Evolutionary conservation across 2,797 vertebrate genomes (phyloP).

Genomic region (Pseudocheirus occidentalis): DNA sequence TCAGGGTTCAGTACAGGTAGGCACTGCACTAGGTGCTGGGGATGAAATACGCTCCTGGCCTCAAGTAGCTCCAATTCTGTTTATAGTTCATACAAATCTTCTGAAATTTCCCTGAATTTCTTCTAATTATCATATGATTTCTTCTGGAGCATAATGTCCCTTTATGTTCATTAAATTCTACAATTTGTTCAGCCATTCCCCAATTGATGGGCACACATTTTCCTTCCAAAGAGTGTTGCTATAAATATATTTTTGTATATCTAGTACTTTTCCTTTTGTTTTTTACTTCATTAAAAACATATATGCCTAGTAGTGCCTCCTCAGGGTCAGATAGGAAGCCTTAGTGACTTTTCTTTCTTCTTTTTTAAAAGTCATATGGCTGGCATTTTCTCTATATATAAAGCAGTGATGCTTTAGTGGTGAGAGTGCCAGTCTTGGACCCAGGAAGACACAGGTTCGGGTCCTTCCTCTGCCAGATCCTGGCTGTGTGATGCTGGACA

Average conservation of each 20-base stretch:
- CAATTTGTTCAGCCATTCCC: neutral
- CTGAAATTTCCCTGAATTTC: neutral
- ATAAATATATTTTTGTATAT: neutral
- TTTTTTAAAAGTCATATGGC: neutral
- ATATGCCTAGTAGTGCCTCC: neutral
- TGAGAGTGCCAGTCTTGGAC: neutral
- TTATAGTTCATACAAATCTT: neutral
- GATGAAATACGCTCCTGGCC: too few relatives aligned
- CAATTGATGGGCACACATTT: neutral
- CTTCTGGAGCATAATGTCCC: neutral
- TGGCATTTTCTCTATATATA: neutral
- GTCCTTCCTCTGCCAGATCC: neutral
- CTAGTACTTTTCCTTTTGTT: neutral
- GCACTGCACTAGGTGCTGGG: too few relatives aligned
- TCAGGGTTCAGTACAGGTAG: too few relatives aligned
- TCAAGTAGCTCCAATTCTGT: neutral
- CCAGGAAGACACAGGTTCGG: neutral
- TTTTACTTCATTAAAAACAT: neutral
- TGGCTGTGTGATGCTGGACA: neutral
- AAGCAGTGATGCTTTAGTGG: neutral
- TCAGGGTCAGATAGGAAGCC: neutral
- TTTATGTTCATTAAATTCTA: neutral
- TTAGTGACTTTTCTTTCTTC: neutral
- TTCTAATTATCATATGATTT: neutral
- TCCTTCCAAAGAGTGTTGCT: neutral